Conservation (phyloP, 2,888 invertebrate genomes). For the Boloria euphrosyne region DNA sequence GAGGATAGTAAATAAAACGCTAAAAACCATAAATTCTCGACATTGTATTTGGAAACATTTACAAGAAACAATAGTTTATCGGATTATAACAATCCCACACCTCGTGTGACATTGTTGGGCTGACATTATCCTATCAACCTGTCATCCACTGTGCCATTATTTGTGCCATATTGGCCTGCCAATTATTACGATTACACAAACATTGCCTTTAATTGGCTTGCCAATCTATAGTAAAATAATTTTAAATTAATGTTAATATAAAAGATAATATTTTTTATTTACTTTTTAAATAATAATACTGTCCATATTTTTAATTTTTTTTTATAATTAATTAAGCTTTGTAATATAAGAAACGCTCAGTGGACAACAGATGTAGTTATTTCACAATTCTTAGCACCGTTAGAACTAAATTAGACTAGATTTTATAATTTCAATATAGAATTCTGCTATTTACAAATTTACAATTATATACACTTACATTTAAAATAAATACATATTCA, state of each 20-base stretch:
- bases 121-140: conserved; percentile 58
- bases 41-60: conserved; percentile 81
- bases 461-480: conserved; percentile 46
- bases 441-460: conserved; percentile 61
- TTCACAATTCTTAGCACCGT: conserved; percentile 80
- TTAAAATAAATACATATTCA: conserved; percentile 23
- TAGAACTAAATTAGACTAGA: conserved; percentile 81
- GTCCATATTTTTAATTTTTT: neutral
- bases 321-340: neutral
- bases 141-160: conserved; percentile 17
- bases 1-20: conserved; percentile 57
- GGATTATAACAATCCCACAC: conserved; percentile 68
- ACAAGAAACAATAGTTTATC: conserved; percentile 70
- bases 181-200: neutral
- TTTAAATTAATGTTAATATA: no score
- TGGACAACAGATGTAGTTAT: conserved; percentile 6
- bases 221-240: no score
- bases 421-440: conserved; percentile 57
- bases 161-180: neutral
- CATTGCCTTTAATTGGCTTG: neutral
- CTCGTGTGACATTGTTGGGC: conserved; percentile 64
- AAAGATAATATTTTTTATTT: no score
- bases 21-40: conserved; percentile 70
- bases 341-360: neutral
- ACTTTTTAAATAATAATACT: neutral